These are phyloP conservation scores for Kryphioiulus occultus DNA, from an alignment of 2,888 invertebrate genomes.

Conservation along the genomic window DNA sequence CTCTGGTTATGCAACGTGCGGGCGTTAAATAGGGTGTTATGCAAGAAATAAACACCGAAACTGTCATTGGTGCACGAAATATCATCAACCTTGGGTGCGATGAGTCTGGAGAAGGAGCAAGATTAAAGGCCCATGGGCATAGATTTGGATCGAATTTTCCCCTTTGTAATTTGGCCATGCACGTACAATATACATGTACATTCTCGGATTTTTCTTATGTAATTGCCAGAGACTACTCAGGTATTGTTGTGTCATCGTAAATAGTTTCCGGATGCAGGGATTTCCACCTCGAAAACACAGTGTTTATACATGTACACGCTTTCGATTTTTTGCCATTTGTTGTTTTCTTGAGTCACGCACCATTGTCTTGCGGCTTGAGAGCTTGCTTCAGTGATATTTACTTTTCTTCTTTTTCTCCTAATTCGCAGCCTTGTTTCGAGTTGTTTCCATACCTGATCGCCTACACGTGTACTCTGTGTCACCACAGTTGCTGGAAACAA, in stretches of 20 bases:
- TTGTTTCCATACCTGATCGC: background rate
- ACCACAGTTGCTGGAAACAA: background rate
- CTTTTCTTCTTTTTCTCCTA: background rate
- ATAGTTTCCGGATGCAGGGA: constrained; percentile 20
- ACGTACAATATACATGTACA: background rate
- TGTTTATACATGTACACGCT: background rate
- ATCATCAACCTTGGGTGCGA: constrained; percentile 3
- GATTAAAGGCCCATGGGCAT: background rate
- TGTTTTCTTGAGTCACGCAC: background rate
- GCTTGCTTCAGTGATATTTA: background rate
- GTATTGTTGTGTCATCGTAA: background rate
- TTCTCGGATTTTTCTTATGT: background rate
- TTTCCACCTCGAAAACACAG: background rate
- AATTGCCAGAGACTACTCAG: background rate
- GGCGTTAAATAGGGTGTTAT: background rate
- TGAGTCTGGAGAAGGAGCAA: background rate
- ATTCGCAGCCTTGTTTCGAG: background rate
- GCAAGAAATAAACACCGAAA: background rate
- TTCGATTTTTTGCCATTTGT: background rate
- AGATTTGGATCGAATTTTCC: background rate
- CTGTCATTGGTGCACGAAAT: background rate
- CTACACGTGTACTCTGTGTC: background rate
- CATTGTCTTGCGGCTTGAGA: background rate
- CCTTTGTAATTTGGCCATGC: constrained; percentile 8
- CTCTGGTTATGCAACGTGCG: background rate